Base-by-base conservation (phyloP, 2,888 invertebrate genomes). In the Cerastoderma edule region DNA sequence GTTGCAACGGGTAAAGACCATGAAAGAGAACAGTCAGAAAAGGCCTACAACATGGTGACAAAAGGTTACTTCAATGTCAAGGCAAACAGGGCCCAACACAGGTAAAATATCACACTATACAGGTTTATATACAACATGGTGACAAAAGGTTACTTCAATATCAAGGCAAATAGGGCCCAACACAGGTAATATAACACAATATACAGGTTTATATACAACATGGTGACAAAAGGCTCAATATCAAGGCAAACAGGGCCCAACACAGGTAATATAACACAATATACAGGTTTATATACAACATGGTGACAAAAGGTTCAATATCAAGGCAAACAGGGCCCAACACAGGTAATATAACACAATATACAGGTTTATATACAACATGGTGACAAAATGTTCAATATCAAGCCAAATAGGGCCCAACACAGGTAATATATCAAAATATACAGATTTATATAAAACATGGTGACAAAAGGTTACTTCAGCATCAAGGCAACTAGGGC, bases 21-120 rank as follows among this genome's bases (percentile, higher is more conserved):
- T 22, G 89, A 87, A 10, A 67, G 89, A 28, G 82, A 84, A n/a
- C 77, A 81, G 3, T 53, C 75, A 33, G 90, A 89, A 50, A 84
- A 84, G 39, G 85, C 83, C n/a, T 89, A 87, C 73, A 85, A 87
- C 67, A 64, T 88, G 68, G 85, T 90, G 16, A 88, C 90, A 22
- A 88, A 86, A 64, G 79, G 78, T 24, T 90, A 85, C 76, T 86
- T 82, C 73, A 80, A 81, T 39, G 48, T 83, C 4, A 86, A 89
- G 67, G 78, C 84, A 32, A 80, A 87, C 56, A 83, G 90, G 65
- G 83, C 87, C 69, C 80, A 83, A 35, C 80, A 83, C 65, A 89
- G 84, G 88, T 89, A 74, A 33, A 53, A 48, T 16, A 48, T 10
- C 13, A n/a, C n/a, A n/a, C n/a, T n/a, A n/a, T 53, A 53, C 16